Base-by-base conservation (phyloP, 2,113 vertebrate genomes). In the Pangasianodon gigas region DNA sequence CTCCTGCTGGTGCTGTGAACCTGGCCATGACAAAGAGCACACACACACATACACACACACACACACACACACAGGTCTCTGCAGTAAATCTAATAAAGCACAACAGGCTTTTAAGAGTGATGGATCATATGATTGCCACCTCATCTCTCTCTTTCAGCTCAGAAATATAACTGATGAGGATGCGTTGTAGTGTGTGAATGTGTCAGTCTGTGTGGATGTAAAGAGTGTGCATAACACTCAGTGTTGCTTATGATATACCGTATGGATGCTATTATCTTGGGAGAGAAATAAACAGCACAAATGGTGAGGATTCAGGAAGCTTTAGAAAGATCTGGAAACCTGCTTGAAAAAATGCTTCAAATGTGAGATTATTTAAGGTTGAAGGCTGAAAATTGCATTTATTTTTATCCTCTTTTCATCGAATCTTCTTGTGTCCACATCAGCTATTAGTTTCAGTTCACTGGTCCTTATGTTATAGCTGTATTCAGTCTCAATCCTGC, bases 81-180 rank as follows among this genome's bases (percentile, higher is more conserved):
- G 19, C 56, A 85, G 84, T 69, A 84, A 62, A 84, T 62, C 56
- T 84, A 86, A 69, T 86, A 86, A 86, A 86, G 29, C 46, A 52
- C 18, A 26, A 86, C 46, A 69, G 29, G 46, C 65, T 86, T 86
- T 86, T 86, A 86, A 86, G 48, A n/a, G 26, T 86, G 85, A 52
- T 74, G 65, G 46, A 86, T 74, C 65, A 48, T 86, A 24, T 71
- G 65, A 86, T 32, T 32, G 6, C 48, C n/a, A n/a, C 62, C 56
- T 44, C 37, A 37, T 32, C 41, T 71, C 62, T 86, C 24, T 71
- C 46, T 32, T n/a, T 52, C 62, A 37, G 46, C 46, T 26, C 3
- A 21, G 46, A 29, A 51, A 79, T 77, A 77, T 48, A 44, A n/a
- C 14, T 6, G 11, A 32, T 82, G 13, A n/a, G 51, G n/a, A 37